A percentile compares a stretch with the other conserved stretches of the same genome.
These are phyloP conservation scores for Burhinus oedicnemus DNA, from an alignment of 2,113 vertebrate species.

Conservation along the genomic window DNA sequence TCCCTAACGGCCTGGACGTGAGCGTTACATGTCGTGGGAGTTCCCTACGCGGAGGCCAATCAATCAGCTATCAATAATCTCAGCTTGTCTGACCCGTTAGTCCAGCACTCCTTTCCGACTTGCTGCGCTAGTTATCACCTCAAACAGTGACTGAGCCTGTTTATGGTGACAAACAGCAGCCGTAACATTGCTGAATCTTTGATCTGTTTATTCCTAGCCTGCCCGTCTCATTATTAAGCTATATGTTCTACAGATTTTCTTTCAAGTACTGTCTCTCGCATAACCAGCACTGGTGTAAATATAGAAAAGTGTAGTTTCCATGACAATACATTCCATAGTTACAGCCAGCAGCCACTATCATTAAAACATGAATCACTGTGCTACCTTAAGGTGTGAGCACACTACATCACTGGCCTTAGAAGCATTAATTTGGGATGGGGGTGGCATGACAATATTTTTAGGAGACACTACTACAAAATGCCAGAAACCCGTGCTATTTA, in stretches of 20 bases:
- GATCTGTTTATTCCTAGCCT: conserved; percentile 47
- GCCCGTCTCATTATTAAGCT: conserved; percentile 56
- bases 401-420: conserved; percentile 46
- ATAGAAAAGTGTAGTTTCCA: conserved; percentile 75
- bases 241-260: conserved; percentile 51
- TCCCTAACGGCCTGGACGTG: background rate
- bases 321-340: conserved; percentile 77
- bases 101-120: conserved; percentile 29
- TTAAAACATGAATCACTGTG: conserved; percentile 76
- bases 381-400: conserved; percentile 71
- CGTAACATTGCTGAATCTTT: conserved; percentile 18
- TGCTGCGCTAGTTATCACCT: background rate
- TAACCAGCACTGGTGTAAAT: conserved; percentile 65
- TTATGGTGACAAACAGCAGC: conserved; percentile 47
- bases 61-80: conserved; percentile 39
- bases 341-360: conserved; percentile 71
- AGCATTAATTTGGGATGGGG: conserved; percentile 56
- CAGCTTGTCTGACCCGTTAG: conserved; percentile 47
- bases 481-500: conserved; percentile 21
- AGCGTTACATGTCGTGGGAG: background rate
- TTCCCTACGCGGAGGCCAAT: background rate
- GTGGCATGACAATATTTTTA: conserved; percentile 65
- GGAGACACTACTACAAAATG: conserved; percentile 55
- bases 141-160: background rate
- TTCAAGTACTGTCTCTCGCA: conserved; percentile 61